phyloP scores from a whole-genome alignment of 2,888 invertebrate genomes.

The Noctua comes region DNA sequence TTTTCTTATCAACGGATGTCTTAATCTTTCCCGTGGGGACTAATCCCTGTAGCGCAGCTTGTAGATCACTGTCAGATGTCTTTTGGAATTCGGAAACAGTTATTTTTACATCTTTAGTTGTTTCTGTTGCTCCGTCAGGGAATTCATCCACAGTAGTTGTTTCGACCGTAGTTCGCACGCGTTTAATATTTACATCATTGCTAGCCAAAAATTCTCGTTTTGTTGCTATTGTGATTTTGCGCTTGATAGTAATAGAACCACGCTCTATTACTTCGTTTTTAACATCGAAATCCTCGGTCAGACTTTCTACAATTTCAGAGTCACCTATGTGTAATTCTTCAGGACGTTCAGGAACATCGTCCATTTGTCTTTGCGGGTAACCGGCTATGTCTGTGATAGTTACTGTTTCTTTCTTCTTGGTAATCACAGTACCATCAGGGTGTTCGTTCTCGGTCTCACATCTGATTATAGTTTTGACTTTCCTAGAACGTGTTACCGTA shows the following conservation, averaged over 20 bases:
- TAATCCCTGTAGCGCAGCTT: conserved; percentile 85
- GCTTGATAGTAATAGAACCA: conserved; percentile 80
- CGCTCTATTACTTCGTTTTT: conserved; percentile 82
- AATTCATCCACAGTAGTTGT: conserved; percentile 86
- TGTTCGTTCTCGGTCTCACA: conserved; percentile 83
- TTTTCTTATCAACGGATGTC: conserved; percentile 87
- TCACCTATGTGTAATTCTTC: conserved; percentile 77
- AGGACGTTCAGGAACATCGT: conserved; percentile 69
- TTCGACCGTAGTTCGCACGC: conserved; percentile 90
- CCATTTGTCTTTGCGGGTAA: conserved; percentile 67
- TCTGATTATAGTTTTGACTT: conserved; percentile 82
- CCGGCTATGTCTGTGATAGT: conserved; percentile 82
- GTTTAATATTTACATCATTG: conserved; percentile 88
- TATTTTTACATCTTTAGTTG: conserved; percentile 88
- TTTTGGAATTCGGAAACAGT: conserved; percentile 88
- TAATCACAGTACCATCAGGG: conserved; percentile 84
- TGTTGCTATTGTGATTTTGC: conserved; percentile 86
- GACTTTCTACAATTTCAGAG: conserved; percentile 83
- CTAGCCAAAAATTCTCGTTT: conserved; percentile 88
- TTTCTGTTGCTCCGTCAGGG: conserved; percentile 90
- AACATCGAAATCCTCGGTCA: conserved; percentile 83
- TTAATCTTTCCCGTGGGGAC: conserved; percentile 85
- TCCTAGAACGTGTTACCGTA: conserved; percentile 71
- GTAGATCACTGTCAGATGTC: conserved; percentile 85
- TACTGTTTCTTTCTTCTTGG: conserved; percentile 85